A percentile compares a stretch with the other conserved stretches of the same genome.
These are phyloP conservation scores for Acronicta psi DNA, from an alignment of 2,888 invertebrate species.

Conservation along the genomic window DNA sequence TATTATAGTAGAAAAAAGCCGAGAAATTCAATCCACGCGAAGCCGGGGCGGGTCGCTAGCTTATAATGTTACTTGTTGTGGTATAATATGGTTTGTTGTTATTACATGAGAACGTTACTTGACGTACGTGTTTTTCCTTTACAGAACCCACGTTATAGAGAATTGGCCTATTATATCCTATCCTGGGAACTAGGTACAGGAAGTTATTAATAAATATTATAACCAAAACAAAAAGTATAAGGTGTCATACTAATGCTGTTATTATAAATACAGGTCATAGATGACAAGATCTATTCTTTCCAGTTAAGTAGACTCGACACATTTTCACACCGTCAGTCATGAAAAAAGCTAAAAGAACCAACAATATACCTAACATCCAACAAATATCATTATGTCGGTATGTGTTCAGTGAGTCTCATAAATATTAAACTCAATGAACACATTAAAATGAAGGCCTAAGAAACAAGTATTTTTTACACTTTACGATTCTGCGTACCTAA, in stretches of 20 bases:
- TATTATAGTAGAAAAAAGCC: no score
- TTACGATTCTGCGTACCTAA: slow-evolving; percentile 16
- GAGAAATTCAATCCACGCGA: no score
- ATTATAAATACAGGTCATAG: neutral
- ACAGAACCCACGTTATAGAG: neutral
- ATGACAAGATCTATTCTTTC: neutral
- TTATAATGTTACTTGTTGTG: no score
- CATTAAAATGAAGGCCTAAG: slow-evolving; percentile 11
- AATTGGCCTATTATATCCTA: neutral
- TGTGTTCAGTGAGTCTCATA: slow-evolving; percentile 39
- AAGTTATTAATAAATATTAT: slow-evolving; percentile 1
- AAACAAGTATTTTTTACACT: slow-evolving; percentile 29
- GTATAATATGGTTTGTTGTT: neutral
- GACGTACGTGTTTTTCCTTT: no score
- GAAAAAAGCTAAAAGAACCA: neutral
- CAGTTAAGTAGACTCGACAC: neutral
- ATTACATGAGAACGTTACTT: neutral
- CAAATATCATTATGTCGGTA: slow-evolving; percentile 11
- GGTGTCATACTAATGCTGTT: neutral
- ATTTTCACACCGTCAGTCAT: neutral
- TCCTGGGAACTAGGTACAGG: neutral
- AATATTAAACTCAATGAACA: slow-evolving; percentile 29
- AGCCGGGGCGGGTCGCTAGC: no score
- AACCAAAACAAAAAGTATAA: neutral
- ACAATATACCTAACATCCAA: slow-evolving; percentile 6